Evolutionary conservation across 1,140 invertebrate genomes (phyloP), one percentile per base, ranked within the genome.

Genomic region (Psilanteris sp.): DNA sequence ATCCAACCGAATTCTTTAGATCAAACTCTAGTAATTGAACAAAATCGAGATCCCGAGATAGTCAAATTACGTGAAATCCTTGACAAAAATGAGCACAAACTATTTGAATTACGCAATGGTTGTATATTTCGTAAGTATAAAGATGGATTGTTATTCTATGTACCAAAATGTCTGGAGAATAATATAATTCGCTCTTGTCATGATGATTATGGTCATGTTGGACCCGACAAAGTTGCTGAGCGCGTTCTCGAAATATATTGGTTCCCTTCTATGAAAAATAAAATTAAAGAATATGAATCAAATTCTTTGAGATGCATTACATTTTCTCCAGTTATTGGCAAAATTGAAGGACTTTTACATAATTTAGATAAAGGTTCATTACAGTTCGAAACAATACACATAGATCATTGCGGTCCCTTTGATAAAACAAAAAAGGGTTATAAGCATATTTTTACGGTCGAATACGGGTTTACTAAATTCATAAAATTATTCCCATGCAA

Each of bases 241-340:
- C 14, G 14, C 3, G 3, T 36, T 1, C 11, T 3, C 1, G 1
- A 16, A 16, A n/a, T 18, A 0, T 36, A 36, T 18, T 36, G 34
- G 34, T 18, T 18, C 4, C 8, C 9, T n/a, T 9, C 1, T 1
- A 34, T 34, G 11, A 4, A 8, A 8, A 10, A 29, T 2, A 29
- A 29, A 29, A 10, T 29, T 10, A 29, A 10, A 29, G 1, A 10
- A 10, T 29, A 29, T 10, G 10, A 10, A 1, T 1, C 9, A 3
- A 72, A 78, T 52, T 81, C 78, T 72, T 43, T 81, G 10, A 74
- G 57, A 41, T 81, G 78, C 15, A 68, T 81, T n/a, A n/a, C 27
- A 9, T 79, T 72, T 41, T 77, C 64, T 6, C 59, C 64, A 0
- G 16, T 24, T 24, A 8, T 3, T 66, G 79, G 5, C 8, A 79